Base-by-base conservation (phyloP, 1,140 invertebrate species). In the Cotesia chilonis region DNA sequence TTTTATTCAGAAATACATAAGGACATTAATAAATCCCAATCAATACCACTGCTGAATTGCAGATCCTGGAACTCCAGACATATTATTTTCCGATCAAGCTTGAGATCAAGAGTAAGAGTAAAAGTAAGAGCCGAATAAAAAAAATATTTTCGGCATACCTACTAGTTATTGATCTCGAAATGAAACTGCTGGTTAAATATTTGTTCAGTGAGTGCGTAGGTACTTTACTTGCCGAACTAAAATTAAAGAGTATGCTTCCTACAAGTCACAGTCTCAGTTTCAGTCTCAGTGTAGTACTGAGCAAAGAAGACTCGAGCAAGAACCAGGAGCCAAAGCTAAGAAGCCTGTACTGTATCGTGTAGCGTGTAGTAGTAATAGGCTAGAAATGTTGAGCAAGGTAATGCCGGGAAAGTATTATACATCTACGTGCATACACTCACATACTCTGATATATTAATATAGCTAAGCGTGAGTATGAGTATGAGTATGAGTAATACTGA, bases 401-500 rank as follows among this genome's bases (percentile, higher is more conserved):
- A 64, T 36, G 7, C 61, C 57, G 71, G 41, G 59, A 69, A 65
- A 72, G 73, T 71, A 65, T 78, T 79, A 80, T 82, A 82, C 28
- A 28, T 28, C 28, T 28, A 28, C 28, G 28, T 28, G 28, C 28
- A 28, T 28, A 28, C 28, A 28, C 28, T 28, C 79, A 78, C 82
- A 81, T 82, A 75, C 74, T 12, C 2, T 20, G 5, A 37, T 35
- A 69, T 60, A 69, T 55, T 38, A 41, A 57, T 60, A 74, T 51
- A 70, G 28, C 28, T 28, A 28, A 28, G 28, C 28, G 28, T 28
- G 28, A 28, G 28, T 28, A 3, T 28, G 28, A 28, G 28, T 28
- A 28, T 28, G 28, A 28, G 36, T 57, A 75, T 82, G 77, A 80
- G 80, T 84, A 82, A 84, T 85, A 82, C 82, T 84, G 84, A 84